Conservation (phyloP, 2,113 vertebrate genomes). For the Hyperopisus bebe region DNA sequence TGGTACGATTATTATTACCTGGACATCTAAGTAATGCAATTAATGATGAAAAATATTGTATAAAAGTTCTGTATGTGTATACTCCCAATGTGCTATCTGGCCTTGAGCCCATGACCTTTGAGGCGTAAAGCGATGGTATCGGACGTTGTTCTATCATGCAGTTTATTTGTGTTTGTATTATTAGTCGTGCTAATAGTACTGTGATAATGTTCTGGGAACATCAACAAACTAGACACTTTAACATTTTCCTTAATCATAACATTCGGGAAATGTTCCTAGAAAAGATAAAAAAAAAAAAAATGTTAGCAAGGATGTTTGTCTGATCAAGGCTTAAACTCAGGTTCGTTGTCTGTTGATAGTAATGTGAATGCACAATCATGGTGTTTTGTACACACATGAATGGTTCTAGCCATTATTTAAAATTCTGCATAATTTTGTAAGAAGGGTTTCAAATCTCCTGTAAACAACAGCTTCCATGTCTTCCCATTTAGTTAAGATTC, state of each 20-base stretch:
- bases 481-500: not conserved
- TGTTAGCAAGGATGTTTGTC: not conserved
- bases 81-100: not conserved
- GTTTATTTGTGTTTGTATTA: not conserved
- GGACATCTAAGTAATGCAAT: not conserved
- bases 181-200: not conserved
- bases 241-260: not conserved
- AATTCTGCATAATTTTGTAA: not conserved
- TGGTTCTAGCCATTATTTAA: not conserved
- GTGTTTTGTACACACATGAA: not conserved
- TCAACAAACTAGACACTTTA: not conserved
- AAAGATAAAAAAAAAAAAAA: not conserved
- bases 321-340: not conserved
- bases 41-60: not conserved
- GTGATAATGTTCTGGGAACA: not conserved
- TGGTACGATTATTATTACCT: not conserved
- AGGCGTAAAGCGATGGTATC: not conserved
- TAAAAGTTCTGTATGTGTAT: not conserved
- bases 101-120: not conserved
- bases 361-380: not conserved
- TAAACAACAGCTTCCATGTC: not conserved
- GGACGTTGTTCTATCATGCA: not conserved
- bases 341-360: not conserved
- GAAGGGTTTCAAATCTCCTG: not conserved
- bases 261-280: not conserved